Conservation (phyloP, 2,113 vertebrate genomes). For the Callipepla squamata region DNA sequence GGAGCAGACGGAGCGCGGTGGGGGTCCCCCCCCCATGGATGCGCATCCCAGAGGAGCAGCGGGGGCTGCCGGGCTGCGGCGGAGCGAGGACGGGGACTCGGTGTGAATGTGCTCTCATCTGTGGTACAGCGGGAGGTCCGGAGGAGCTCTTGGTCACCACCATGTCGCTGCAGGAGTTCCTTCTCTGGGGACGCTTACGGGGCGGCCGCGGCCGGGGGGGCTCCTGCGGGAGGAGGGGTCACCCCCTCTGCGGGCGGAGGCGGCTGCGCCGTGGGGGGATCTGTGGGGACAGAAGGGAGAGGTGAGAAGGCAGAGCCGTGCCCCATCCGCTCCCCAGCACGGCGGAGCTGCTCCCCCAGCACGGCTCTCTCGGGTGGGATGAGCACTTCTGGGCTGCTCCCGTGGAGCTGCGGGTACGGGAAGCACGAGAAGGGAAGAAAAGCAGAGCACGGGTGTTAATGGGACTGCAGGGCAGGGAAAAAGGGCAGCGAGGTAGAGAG, state of each 20-base stretch:
- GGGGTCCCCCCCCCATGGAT: too few species aligned
- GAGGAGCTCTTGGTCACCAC: constrained; percentile 63
- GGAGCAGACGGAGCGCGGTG: neutral
- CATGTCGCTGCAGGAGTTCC: constrained; percentile 42
- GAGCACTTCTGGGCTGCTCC: too few species aligned
- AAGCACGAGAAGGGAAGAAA: too few species aligned
- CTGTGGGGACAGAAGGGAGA: constrained; percentile 30
- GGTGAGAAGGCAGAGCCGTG: too few species aligned
- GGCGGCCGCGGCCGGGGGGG: constrained; percentile 78
- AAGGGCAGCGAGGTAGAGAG: neutral
- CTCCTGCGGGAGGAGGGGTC: constrained; percentile 79
- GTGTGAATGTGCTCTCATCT: rapidly evolving
- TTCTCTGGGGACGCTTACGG: constrained; percentile 60
- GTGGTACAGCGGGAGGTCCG: neutral
- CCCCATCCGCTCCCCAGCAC: too few species aligned
- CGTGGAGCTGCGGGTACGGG: too few species aligned
- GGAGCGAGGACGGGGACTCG: rapidly evolving
- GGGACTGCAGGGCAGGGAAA: neutral
- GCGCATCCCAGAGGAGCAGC: too few species aligned
- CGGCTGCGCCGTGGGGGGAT: constrained; percentile 73
- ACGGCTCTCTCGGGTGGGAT: too few species aligned
- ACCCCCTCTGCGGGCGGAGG: constrained; percentile 80
- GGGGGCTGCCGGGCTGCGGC: too few species aligned
- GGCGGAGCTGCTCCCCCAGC: too few species aligned
- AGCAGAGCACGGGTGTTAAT: neutral